These are phyloP conservation scores for Onthophagus taurus DNA, from an alignment of 1,140 invertebrate genomes.

Conservation along the genomic window DNA sequence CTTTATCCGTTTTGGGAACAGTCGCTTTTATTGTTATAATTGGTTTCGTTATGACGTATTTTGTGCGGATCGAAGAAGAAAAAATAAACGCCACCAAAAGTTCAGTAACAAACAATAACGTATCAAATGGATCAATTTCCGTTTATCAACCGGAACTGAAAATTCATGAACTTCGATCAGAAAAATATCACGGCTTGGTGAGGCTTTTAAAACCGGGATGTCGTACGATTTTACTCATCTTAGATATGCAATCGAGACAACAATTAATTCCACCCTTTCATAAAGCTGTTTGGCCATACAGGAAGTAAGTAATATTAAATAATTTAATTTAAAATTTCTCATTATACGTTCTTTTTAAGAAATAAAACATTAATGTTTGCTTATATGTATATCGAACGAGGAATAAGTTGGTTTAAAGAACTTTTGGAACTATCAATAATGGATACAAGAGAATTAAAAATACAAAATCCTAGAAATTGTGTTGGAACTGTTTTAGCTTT, in stretches of 20 bases:
- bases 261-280: slow-evolving; percentile 86
- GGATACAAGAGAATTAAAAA: slow-evolving; percentile 64
- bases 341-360: slow-evolving; percentile 6
- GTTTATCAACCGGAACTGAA: slow-evolving; percentile 55
- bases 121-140: slow-evolving; percentile 29
- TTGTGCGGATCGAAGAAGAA: slow-evolving; percentile 77
- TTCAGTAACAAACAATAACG: slow-evolving; percentile 41
- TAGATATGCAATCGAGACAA: slow-evolving; percentile 79
- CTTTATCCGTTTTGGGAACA: slow-evolving; percentile 72
- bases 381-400: slow-evolving; percentile 84
- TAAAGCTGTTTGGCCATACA: slow-evolving; percentile 87
- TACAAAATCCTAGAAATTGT: slow-evolving; percentile 94
- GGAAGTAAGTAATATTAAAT: slow-evolving; percentile 56
- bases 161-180: slow-evolving; percentile 85
- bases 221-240: slow-evolving; percentile 81
- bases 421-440: slow-evolving; percentile 76
- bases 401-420: slow-evolving; percentile 86
- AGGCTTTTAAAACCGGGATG: slow-evolving; percentile 90
- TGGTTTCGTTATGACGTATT: slow-evolving; percentile 82
- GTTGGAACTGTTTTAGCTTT: slow-evolving; percentile 93
- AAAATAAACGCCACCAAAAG: slow-evolving; percentile 51
- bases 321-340: not conserved
- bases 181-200: slow-evolving; percentile 93
- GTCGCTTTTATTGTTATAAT: slow-evolving; percentile 69
- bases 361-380: slow-evolving; percentile 71